These are phyloP conservation scores for Gallinago solitaria DNA, from an alignment of 2,797 vertebrate genomes.

Conservation along the genomic window DNA sequence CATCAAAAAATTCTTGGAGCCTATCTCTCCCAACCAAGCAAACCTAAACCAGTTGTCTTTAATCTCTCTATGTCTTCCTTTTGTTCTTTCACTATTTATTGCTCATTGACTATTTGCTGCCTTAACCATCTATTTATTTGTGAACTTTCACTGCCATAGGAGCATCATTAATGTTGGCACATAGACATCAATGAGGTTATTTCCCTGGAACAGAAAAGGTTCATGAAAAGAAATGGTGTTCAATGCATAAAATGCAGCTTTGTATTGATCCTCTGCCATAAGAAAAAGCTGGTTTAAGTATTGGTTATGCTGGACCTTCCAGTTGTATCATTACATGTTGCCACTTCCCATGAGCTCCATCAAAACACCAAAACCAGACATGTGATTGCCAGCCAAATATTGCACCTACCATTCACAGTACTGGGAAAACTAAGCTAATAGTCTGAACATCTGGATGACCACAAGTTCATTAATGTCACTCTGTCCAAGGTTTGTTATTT, in stretches of 20 bases:
- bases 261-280: background rate
- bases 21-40: background rate
- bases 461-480: background rate
- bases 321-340: background rate
- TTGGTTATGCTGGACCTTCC: background rate
- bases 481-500: background rate
- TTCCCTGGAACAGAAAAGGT: background rate
- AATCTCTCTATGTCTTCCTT: background rate
- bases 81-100: background rate
- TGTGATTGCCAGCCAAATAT: background rate
- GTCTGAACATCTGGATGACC: background rate
- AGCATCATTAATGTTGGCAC: background rate
- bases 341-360: background rate
- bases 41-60: background rate
- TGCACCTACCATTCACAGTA: background rate
- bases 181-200: background rate
- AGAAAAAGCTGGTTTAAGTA: background rate
- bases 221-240: background rate
- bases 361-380: background rate
- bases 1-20: background rate
- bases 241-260: background rate
- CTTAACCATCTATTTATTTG: background rate
- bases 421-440: background rate
- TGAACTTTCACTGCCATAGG: background rate
- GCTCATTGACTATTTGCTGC: background rate